Base-by-base conservation (phyloP, 1,140 invertebrate genomes). In the Rhynchophorus ferrugineus region DNA sequence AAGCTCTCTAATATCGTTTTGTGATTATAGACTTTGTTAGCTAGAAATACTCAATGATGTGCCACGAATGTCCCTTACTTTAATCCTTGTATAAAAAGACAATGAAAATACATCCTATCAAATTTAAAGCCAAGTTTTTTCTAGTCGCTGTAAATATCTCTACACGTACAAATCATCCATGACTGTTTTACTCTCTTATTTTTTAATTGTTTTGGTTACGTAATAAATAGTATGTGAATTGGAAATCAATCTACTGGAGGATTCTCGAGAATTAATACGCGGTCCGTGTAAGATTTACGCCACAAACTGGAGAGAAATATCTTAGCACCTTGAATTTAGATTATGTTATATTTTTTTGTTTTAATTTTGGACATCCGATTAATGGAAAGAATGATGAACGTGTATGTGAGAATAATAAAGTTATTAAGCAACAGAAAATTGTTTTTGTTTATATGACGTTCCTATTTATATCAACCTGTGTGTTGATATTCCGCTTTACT, bases 131-230 rank as follows among this genome's bases (percentile, higher is more conserved):
- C 39, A 51, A 54, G 47, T 49, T 50, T 53, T 56, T 49, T 61
- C 60, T 61, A 61, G 60, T 61, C 60, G 54, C 47, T 61, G 60
- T 61, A 61, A 57, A 61, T 63, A 61, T 59, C 47, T 56, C 41
- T 49, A 55, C 51, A 61, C 54, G 59, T 62, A 62, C 58, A 60
- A 60, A 56, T 54, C 48, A 58, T 54, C 44, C 49, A 45, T 44
- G 14, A 33, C 22, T 42, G 47, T 56, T 59, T 56, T 37, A 13
- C 33, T 51, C 35, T 55, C 36, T 44, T 49, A 35, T 24, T 21
- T 18, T 13, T 38, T 37, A 29, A 20, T 54, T 54, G 14, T 21
- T 9, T 19, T 34, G 6, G 11, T 37, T 9, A 21, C 16, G 36
- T 37, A 22, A 18, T 14, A 11, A 29, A 14, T 20, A 45, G 33